Base-by-base conservation (phyloP, 2,113 vertebrate genomes). In the Sorex araneus region DNA sequence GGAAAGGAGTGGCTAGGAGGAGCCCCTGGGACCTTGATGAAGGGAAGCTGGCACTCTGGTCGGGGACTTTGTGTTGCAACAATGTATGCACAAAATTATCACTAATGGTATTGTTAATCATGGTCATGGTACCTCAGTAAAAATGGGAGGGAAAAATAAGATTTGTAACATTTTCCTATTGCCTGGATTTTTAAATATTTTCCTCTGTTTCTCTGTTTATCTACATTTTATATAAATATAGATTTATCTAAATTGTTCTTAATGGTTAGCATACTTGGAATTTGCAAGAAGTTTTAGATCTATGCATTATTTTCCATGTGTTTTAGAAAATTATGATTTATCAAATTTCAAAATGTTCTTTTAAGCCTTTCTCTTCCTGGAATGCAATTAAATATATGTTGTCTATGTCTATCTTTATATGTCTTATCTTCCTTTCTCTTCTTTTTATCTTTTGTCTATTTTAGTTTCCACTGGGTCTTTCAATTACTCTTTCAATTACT, bases 321-420 rank as follows among this genome's bases (percentile, higher is more conserved):
- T 57, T 88, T 88, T 70, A 45, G 27, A 88, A 88, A 88, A n/a
- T 18, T 79, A 4, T 69, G n/a, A 47, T 40, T 76, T n/a, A 19
- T 40, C 40, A 27, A 36, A 15, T 57, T 66, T 28, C 64, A 30
- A 76, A 64, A 76, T 34, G 45, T 47, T 87, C 30, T n/a, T 71
- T n/a, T 43, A 12, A 45, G 30, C 10, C 60, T 43, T 18, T 40
- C 8, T 78, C 45, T 12, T 69, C 36, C 28, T n/a, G 27, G 27
- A 10, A 43, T 4, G 50, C 64, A 47, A 9, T 66, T 32, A 87
- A 77, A 70, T 89, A 19, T 60, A 12, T 79, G 78, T 57, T 23
- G 50, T 73, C 30, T 50, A 28, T 66, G 2, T 67, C 19, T 13
- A 40, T 28, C 3, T 11, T 75, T 0, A 32, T 40, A n/a, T 60